Base-by-base conservation (phyloP, 2,797 vertebrate species). In the Sebastolobus altivelis region DNA sequence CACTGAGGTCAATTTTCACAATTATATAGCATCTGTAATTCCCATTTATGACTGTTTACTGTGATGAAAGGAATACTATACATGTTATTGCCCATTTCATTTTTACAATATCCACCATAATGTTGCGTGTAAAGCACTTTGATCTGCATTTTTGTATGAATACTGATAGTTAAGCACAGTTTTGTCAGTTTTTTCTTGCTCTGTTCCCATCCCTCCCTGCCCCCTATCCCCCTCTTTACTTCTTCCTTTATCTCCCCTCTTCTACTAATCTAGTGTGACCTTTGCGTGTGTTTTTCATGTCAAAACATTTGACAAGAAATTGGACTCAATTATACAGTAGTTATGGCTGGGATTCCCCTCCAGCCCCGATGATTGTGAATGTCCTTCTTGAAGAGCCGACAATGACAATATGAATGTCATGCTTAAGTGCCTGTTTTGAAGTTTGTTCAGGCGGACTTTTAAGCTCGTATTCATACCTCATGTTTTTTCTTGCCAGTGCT, bases 261-360 rank as follows among this genome's bases (percentile, higher is more conserved):
- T 33, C 13, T 29, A 0, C 66, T 63, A 4, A 68, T 62, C 61
- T 2, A 4, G 4, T 2, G n/a, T 73, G 80, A 79, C 68, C 56
- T 87, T 73, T 63, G 59, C 49, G 2, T 83, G 58, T 63, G 8
- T 54, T 69, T 27, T 71, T 72, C 43, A 22, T 0, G 72, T 85
- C 61, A 69, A 43, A 79, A 56, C 65, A 27, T 75, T 73, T 25
- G 55, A 52, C 20, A 33, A 4, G 49, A 46, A 66, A 49, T 55
- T 33, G 3, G 6, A 18, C 25, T 54, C 8, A 2, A 3, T 59
- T 37, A 20, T 22, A 18, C 22, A 2, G 58, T 16, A 62, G 58
- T 35, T 20, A 2, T 38, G 43, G 20, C 20, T 68, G 58, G 49
- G 31, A 6, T 72, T 69, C 31, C 60, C 72, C 49, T 6, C 20